A percentile compares a stretch with the other conserved stretches of the same genome.
Conservation (phyloP, 1,140 invertebrate species). For the Venustaconcha ellipsiformis region DNA sequence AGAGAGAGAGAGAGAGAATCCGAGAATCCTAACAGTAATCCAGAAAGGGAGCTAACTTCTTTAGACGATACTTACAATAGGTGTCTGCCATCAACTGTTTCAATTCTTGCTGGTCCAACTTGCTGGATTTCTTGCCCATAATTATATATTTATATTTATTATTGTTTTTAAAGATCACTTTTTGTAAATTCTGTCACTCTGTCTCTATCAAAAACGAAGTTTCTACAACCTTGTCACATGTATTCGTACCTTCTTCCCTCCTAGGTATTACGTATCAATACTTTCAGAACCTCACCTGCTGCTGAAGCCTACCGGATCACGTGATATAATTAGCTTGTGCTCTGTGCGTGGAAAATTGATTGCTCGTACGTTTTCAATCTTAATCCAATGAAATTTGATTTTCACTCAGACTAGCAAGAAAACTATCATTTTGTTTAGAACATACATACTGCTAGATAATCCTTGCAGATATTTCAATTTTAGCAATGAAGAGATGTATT, state of each 20-base stretch:
- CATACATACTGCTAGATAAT: conserved; percentile 2
- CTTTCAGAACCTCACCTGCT: too few species aligned
- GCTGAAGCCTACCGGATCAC: too few species aligned
- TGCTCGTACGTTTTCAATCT: neutral
- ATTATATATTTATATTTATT: conserved; percentile 3
- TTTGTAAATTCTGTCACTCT: neutral
- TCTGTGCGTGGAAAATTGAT: too few species aligned
- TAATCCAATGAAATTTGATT: neutral
- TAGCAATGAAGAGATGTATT: neutral
- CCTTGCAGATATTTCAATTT: neutral
- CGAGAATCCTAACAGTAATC: too few species aligned
- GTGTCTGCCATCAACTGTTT: conserved; percentile 38
- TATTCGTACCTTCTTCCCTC: too few species aligned
- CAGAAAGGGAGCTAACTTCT: neutral
- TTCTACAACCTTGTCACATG: too few species aligned
- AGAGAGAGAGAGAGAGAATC: neutral
- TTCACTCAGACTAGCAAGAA: conserved; percentile 9
- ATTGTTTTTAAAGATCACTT: neutral
- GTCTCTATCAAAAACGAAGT: too few species aligned
- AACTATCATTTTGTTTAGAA: conserved; percentile 5
- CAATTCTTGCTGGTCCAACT: conserved; percentile 28
- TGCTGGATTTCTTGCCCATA: conserved; percentile 39
- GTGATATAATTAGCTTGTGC: too few species aligned
- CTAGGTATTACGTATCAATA: too few species aligned
- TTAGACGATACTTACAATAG: conserved; percentile 34